Percentiles rank a stretch among this genome's conserved stretches.
phyloP scores from a whole-genome alignment of 2,888 invertebrate species.

The Bugula neritina region DNA sequence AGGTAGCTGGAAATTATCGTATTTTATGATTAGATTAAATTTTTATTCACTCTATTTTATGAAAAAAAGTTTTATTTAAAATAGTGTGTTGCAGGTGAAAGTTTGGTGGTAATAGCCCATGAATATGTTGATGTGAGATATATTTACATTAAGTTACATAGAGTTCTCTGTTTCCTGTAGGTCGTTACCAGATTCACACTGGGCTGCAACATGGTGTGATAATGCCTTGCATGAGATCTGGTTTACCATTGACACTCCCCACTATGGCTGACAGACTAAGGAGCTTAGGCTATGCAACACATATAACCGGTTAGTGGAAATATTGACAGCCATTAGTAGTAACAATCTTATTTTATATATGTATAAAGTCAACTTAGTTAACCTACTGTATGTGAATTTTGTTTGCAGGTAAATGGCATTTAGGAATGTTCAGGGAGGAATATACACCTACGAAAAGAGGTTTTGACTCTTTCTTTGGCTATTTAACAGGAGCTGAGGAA shows the following conservation, averaged over 20 bases:
- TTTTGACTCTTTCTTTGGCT: conserved; percentile 54
- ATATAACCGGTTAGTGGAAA: not conserved
- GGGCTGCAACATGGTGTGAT: not conserved
- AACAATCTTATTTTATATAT: too few relatives aligned
- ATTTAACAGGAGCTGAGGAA: conserved; percentile 45
- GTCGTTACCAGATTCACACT: not conserved
- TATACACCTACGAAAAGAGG: conserved; percentile 52
- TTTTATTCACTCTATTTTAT: not conserved
- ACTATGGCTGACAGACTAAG: conserved; percentile 2
- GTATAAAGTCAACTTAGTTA: too few relatives aligned
- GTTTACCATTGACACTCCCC: not conserved
- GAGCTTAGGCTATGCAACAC: not conserved
- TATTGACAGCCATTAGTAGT: too few relatives aligned
- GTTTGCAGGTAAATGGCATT: conserved; percentile 50
- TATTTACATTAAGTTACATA: too few relatives aligned
- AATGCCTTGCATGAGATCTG: not conserved
- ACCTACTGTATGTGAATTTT: too few relatives aligned
- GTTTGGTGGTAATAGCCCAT: too few relatives aligned
- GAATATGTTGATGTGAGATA: not conserved
- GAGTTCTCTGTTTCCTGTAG: too few relatives aligned
- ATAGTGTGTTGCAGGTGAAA: too few relatives aligned
- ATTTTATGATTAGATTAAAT: too few relatives aligned
- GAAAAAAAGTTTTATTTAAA: not conserved
- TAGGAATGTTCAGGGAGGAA: conserved; percentile 52
- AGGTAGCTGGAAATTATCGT: too few relatives aligned